These are phyloP conservation scores for Papilio polytes DNA, from an alignment of 1,140 invertebrate genomes.

Conservation along the genomic window DNA sequence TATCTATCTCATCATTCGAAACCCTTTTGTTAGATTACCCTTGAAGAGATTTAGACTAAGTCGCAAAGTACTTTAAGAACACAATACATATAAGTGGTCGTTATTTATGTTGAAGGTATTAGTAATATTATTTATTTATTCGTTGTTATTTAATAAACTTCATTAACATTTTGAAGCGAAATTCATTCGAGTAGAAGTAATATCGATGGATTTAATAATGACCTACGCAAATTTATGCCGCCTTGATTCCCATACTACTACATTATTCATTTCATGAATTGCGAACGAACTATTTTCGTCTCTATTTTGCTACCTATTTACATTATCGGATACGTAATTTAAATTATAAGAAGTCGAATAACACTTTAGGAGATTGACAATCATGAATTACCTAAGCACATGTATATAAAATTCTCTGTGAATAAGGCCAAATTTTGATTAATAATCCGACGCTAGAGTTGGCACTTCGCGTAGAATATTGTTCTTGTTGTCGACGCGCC, in stretches of 20 bases:
- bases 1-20: not conserved
- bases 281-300: not conserved
- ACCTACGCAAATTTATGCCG: conserved; percentile 4
- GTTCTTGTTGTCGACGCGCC: no score
- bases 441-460: not conserved
- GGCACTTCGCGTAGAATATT: no score
- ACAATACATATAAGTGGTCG: no score
- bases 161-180: not conserved
- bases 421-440: not conserved
- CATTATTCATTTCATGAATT: conserved; percentile 11
- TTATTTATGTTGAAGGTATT: no score
- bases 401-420: not conserved
- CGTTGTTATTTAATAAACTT: not conserved
- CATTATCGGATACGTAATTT: not conserved
- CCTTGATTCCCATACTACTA: not conserved
- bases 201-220: conserved; percentile 20
- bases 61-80: no score
- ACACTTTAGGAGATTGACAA: not conserved
- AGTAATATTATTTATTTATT: not conserved
- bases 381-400: not conserved
- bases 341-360: not conserved
- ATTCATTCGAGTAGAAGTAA: not conserved
- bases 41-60: not conserved
- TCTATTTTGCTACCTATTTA: not conserved
- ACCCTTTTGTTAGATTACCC: not conserved